phyloP scores from a whole-genome alignment of 1,140 invertebrate genomes.

The Pseudomyrmex dendroicus region DNA sequence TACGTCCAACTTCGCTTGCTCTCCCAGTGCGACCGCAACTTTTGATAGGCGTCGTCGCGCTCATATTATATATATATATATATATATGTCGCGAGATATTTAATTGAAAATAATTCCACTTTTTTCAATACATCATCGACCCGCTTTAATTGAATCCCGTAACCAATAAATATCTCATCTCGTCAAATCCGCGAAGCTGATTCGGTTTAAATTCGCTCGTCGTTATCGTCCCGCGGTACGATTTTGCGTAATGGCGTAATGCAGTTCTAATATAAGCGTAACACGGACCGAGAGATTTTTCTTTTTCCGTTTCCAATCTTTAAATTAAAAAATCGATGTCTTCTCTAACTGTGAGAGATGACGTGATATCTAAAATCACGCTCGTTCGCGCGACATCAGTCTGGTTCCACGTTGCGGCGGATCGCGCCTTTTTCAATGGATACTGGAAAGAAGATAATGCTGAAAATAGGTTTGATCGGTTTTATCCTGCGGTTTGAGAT shows the following conservation, averaged over 20 bases:
- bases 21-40: conserved; percentile 44
- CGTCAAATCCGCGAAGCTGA: background rate
- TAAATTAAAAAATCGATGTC: background rate
- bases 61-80: background rate
- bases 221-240: background rate
- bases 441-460: background rate
- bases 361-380: no score
- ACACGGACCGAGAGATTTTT: background rate
- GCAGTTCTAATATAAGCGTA: background rate
- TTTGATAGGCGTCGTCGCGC: conserved; percentile 20
- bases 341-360: background rate
- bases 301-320: background rate
- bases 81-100: background rate
- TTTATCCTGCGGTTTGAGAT: conserved; percentile 1
- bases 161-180: conserved; percentile 6
- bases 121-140: conserved; percentile 8
- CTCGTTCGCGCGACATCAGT: no score
- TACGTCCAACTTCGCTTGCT: conserved; percentile 29
- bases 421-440: background rate
- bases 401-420: no score
- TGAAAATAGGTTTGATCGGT: conserved; percentile 11
- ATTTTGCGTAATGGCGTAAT: background rate
- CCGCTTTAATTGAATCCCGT: conserved; percentile 16
- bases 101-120: conserved; percentile 39
- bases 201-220: background rate